phyloP scores from a whole-genome alignment of 1,140 invertebrate species.

The Neodiprion lecontei region DNA sequence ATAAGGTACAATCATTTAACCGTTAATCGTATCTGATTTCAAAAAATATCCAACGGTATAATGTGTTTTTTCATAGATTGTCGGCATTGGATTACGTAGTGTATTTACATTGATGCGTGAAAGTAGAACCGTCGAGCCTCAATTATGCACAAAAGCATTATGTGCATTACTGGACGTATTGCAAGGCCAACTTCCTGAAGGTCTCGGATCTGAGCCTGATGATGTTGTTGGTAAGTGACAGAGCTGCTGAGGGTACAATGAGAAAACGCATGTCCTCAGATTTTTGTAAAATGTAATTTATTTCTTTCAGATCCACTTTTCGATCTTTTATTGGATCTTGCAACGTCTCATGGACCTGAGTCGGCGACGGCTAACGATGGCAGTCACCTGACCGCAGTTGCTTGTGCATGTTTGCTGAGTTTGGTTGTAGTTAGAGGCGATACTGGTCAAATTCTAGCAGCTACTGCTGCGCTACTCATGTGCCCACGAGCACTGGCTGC shows the following conservation, averaged over 20 bases:
- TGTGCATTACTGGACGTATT: constrained; percentile 88
- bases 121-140: constrained; percentile 79
- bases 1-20: not conserved
- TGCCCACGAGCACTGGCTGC: constrained; percentile 76
- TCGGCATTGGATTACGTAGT: constrained; percentile 87
- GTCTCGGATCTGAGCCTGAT: constrained; percentile 73
- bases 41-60: constrained; percentile 6
- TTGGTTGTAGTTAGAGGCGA: constrained; percentile 92
- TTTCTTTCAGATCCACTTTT: constrained; percentile 74
- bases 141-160: constrained; percentile 86
- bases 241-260: not conserved
- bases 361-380: constrained; percentile 66
- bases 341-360: constrained; percentile 71
- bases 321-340: constrained; percentile 78
- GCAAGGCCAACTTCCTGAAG: constrained; percentile 89
- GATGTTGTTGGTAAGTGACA: constrained; percentile 73
- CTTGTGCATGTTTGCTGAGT: constrained; percentile 89
- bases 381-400: constrained; percentile 80
- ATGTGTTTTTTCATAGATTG: constrained; percentile 68
- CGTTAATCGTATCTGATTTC: not conserved
- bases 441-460: constrained; percentile 88
- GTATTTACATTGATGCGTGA: constrained; percentile 92
- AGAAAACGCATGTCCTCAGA: not conserved
- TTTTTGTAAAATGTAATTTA: constrained; percentile 17
- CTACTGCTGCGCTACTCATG: constrained; percentile 88